Conservation (phyloP, 2,113 vertebrate genomes). For the Antigone vipio region DNA sequence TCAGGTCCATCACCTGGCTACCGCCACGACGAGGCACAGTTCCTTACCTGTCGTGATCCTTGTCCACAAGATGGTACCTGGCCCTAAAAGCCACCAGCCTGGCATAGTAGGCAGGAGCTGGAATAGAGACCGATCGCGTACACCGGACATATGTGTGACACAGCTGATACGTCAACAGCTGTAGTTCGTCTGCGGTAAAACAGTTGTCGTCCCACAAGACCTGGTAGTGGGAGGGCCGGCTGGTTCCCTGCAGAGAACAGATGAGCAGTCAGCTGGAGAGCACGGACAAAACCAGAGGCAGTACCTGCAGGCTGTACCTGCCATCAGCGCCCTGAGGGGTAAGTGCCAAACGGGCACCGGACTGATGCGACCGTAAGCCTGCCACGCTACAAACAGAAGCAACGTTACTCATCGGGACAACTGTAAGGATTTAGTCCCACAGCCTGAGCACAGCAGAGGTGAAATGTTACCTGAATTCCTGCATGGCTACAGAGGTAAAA, state of each 20-base stretch:
- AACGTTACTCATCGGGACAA: background rate
- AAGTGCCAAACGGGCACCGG: background rate
- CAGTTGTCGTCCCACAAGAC: slow-evolving; percentile 99
- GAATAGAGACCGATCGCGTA: slow-evolving; percentile 96
- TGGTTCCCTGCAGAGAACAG: slow-evolving; percentile 86
- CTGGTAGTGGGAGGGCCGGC: slow-evolving; percentile 98
- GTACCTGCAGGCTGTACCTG: background rate
- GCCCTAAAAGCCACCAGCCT: slow-evolving; percentile 94
- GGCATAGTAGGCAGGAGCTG: slow-evolving; percentile 96
- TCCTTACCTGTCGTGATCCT: slow-evolving; percentile 96
- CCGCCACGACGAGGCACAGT: fast-evolving
- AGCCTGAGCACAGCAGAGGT: background rate
- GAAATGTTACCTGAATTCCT: slow-evolving; percentile 92
- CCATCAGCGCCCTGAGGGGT: background rate
- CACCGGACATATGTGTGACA: slow-evolving; percentile 98
- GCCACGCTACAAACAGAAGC: background rate
- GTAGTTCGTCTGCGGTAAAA: slow-evolving; percentile 94
- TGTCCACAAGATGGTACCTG: slow-evolving; percentile 97
- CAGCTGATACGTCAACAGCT: slow-evolving; percentile 97
- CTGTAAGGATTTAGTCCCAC: background rate
- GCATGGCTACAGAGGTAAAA: slow-evolving; percentile 99
- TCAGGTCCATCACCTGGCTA: background rate
- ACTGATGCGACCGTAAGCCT: background rate
- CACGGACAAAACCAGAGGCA: background rate
- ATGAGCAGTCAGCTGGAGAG: background rate